phyloP scores from a whole-genome alignment of 2,113 vertebrate genomes.

The Callorhinus ursinus region DNA sequence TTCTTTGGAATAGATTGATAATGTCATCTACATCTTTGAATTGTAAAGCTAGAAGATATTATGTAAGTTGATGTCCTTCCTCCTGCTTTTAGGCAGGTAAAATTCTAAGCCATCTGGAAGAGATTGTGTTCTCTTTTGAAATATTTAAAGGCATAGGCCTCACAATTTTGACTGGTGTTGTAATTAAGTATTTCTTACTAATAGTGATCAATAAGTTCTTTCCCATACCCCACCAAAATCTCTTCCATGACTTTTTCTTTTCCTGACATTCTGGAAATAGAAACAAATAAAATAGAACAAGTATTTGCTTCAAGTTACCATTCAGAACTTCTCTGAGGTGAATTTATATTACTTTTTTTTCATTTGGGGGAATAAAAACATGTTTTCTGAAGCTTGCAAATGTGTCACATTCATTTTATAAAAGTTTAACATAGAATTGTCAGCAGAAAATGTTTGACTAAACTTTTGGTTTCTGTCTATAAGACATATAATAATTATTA shows the following conservation, averaged over 20 bases:
- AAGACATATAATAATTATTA: not conserved
- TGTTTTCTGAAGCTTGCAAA: not conserved
- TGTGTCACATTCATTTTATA: not conserved
- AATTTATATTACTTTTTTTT: not conserved
- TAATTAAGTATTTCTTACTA: not conserved
- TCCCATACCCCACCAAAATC: not conserved
- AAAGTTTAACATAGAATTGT: not conserved
- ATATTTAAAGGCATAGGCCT: not conserved
- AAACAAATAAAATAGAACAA: not conserved
- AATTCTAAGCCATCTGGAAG: not conserved
- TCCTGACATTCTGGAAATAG: not conserved
- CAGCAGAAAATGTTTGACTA: not conserved
- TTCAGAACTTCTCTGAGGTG: not conserved
- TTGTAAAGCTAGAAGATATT: not conserved
- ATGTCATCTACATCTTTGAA: not conserved
- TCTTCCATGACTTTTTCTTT: not conserved
- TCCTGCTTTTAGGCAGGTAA: not conserved
- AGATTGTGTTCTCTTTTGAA: not conserved
- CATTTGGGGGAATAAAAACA: not conserved
- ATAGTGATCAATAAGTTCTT: not conserved
- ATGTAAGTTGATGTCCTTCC: not conserved
- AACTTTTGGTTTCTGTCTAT: not conserved
- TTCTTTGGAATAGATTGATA: constrained; percentile 24
- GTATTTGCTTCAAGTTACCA: not conserved
- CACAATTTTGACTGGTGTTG: not conserved